phyloP scores from a whole-genome alignment of 2,113 vertebrate genomes.

The Colistium nudipinnis region DNA sequence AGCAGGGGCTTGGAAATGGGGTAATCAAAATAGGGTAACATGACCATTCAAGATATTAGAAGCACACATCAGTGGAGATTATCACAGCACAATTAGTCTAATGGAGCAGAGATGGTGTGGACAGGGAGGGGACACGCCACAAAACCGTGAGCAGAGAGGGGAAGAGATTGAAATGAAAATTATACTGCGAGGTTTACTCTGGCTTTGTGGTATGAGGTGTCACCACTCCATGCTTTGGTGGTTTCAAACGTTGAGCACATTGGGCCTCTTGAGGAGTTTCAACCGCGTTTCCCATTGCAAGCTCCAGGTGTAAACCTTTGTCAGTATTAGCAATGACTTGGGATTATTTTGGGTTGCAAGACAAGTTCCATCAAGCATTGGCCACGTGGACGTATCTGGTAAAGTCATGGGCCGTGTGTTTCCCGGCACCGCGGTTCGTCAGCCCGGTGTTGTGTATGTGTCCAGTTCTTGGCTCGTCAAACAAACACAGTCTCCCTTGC shows the following conservation, averaged over 20 bases:
- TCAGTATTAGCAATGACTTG: conserved; percentile 25
- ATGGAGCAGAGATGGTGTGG: conserved; percentile 78
- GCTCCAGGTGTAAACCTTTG: conserved; percentile 30
- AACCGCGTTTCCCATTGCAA: conserved; percentile 36
- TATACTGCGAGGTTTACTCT: conserved; percentile 63
- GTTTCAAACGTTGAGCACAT: conserved; percentile 21
- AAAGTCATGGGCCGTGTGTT: conserved; percentile 11
- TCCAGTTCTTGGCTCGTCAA: conserved; percentile 1
- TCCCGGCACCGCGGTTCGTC: conserved; percentile 9
- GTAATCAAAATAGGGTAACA: conserved; percentile 84
- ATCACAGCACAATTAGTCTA: conserved; percentile 85
- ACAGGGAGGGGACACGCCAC: conserved; percentile 52
- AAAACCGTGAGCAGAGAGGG: conserved; percentile 17
- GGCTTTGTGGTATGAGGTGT: conserved; percentile 51
- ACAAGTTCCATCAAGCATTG: conserved; percentile 13
- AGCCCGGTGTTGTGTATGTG: not conserved
- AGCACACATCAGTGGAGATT: conserved; percentile 82
- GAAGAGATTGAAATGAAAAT: conserved; percentile 70
- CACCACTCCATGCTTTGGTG: conserved; percentile 29
- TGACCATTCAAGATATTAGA: conserved; percentile 80
- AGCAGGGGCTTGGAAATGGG: conserved; percentile 73
- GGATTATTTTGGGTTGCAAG: conserved; percentile 17
- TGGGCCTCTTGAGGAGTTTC: conserved; percentile 13
- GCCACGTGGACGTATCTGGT: not conserved
- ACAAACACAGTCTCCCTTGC: not conserved